Evolutionary conservation across 2,113 vertebrate species (phyloP).

Genomic region (Saccopteryx leptura): DNA sequence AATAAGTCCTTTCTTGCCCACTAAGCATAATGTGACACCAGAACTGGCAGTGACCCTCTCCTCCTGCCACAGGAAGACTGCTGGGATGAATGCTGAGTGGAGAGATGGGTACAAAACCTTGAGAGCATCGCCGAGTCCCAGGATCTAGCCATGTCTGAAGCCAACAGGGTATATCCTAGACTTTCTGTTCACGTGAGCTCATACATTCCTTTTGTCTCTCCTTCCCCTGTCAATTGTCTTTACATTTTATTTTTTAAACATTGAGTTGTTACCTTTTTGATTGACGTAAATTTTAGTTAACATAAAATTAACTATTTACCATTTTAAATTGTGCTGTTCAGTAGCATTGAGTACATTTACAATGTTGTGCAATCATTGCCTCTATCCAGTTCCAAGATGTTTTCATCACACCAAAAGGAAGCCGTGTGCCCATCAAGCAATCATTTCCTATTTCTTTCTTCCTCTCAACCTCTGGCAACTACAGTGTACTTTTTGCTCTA

Average conservation of each 20-base stretch:
- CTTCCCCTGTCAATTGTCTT: background rate
- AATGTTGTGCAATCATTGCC: background rate
- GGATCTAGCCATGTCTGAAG: background rate
- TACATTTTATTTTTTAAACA: conserved; percentile 37
- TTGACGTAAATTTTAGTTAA: background rate
- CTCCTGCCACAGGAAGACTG: background rate
- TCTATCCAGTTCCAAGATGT: background rate
- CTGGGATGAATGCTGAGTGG: background rate
- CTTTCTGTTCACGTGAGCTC: background rate
- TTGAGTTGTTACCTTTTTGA: background rate
- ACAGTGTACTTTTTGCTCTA: background rate
- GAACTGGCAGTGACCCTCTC: background rate
- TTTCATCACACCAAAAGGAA: conserved; percentile 1
- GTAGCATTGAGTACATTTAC: background rate
- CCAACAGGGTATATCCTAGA: background rate
- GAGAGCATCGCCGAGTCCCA: background rate
- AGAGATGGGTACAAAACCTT: background rate
- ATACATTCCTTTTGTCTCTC: background rate
- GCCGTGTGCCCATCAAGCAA: background rate
- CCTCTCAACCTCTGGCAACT: background rate
- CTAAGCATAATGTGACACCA: background rate
- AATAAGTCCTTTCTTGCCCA: background rate
- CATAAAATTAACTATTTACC: background rate
- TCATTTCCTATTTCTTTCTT: background rate
- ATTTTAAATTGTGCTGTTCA: background rate